Base-by-base conservation (phyloP, 2,797 vertebrate species). In the Sebastes iracundus region DNA sequence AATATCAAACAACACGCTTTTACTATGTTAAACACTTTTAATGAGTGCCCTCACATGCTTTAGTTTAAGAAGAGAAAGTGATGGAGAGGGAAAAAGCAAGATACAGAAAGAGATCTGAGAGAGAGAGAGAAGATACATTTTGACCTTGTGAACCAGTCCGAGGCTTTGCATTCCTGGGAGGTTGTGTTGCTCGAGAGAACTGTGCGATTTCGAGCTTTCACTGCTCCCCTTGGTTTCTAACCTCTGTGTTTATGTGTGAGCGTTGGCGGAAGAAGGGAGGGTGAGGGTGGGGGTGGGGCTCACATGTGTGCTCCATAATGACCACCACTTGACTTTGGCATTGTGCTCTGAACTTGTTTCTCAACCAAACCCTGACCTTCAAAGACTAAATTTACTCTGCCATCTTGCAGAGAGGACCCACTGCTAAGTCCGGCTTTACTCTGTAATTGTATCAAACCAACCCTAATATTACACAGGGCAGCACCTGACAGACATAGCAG, bases 251-350 rank as follows among this genome's bases (percentile, higher is more conserved):
- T 87, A 69, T 74, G 53, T 78, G 77, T 49, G 55, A 23, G 64
- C n/a, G 20, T 52, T 9, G 10, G 18, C 16, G 55, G 63, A 13
- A 23, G 56, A n/a, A 22, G 53, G 9, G 14, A 27, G 59, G 49
- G 6, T 33, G 38, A 22, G 53, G 38, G 23, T 13, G 46, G n/a
- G 30, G 59, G 38, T 30, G 22, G 22, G 35, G 22, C 28, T 76
- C 68, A 60, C 65, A 55, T 32, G 35, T 68, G 83, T 74, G 49
- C 52, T 61, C 76, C 53, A 35, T 27, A 71, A 72, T 84, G 85
- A 87, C 89, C 87, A 83, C 52, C 70, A 56, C 75, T 92, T 85
- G 66, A 85, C 82, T 77, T 84, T 81, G 86, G 81, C 68, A 63
- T 72, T 85, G 74, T 70, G 49, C 56, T 64, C 18, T 10, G 67